Conservation (phyloP, 1,140 invertebrate species). For the Paraescarpia echinospica region DNA sequence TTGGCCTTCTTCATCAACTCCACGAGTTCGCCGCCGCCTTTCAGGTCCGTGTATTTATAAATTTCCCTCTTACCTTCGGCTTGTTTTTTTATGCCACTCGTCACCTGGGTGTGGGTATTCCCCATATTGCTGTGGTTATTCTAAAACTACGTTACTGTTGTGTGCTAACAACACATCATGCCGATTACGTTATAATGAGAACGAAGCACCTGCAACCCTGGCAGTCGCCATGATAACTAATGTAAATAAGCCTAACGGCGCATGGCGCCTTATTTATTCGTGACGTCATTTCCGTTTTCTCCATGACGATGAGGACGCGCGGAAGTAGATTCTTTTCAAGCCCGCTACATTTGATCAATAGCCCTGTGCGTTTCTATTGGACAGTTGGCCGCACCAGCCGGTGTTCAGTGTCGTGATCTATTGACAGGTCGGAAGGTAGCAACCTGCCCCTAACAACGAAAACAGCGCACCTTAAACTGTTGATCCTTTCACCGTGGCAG, state of each 20-base stretch:
- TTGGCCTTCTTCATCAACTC: constrained; percentile 90
- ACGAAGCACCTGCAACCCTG: constrained; percentile 11
- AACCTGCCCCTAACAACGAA: constrained; percentile 3
- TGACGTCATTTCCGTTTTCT: background rate
- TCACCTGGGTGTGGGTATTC: constrained; percentile 34
- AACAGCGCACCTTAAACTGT: background rate
- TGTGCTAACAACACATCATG: background rate
- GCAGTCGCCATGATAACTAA: constrained; percentile 14
- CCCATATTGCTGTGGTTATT: constrained; percentile 45
- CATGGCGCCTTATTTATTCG: constrained; percentile 3
- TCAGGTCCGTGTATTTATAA: constrained; percentile 32
- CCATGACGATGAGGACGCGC: constrained; percentile 2
- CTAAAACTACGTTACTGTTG: background rate
- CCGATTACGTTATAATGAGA: background rate
- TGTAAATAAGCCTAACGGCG: background rate
- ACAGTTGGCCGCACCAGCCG: background rate
- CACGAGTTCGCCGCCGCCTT: constrained; percentile 84
- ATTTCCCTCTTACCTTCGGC: constrained; percentile 33
- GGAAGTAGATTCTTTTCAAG: constrained; percentile 5
- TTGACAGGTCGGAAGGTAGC: constrained; percentile 3
- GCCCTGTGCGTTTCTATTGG: background rate
- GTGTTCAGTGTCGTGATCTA: background rate
- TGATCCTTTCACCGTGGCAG: background rate
- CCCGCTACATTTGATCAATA: constrained; percentile 5
- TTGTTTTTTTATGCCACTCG: constrained; percentile 50